Conservation (phyloP, 2,113 vertebrate species). For the Phycodurus eques region DNA sequence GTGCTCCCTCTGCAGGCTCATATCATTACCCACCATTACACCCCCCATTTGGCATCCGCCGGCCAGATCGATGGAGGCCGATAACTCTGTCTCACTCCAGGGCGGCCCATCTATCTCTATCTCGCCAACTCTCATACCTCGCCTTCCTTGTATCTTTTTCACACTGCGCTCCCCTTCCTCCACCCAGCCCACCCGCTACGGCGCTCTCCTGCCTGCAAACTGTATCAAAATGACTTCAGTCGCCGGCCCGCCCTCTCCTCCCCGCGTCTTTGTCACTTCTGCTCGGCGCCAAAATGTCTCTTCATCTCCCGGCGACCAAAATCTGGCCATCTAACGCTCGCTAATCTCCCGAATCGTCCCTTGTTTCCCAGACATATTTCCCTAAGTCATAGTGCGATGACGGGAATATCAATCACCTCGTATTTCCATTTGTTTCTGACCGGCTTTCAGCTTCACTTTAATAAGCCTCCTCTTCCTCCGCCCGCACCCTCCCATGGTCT, state of each 20-base stretch:
- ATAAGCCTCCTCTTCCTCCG: constrained; percentile 34
- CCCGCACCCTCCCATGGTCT: constrained; percentile 34
- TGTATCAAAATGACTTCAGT: constrained; percentile 62
- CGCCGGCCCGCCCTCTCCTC: constrained; percentile 43
- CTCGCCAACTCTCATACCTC: constrained; percentile 55
- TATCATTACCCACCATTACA: constrained; percentile 78
- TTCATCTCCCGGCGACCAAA: constrained; percentile 41
- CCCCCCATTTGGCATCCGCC: constrained; percentile 75
- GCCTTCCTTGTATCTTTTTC: constrained; percentile 50
- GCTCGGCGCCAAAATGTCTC: constrained; percentile 42
- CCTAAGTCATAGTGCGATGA: constrained; percentile 34
- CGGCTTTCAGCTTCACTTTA: constrained; percentile 58
- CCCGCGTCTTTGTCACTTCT: constrained; percentile 34
- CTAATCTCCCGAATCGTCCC: constrained; percentile 48
- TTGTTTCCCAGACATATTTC: constrained; percentile 26
- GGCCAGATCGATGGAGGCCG: constrained; percentile 71
- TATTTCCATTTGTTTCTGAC: constrained; percentile 61
- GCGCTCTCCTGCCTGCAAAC: constrained; percentile 58
- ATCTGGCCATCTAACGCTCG: constrained; percentile 39
- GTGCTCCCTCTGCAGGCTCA: constrained; percentile 59
- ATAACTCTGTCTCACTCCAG: constrained; percentile 70
- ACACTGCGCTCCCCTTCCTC: constrained; percentile 48
- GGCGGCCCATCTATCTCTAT: constrained; percentile 71
- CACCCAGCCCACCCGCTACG: constrained; percentile 44
- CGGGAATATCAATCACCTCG: constrained; percentile 55